Base-by-base conservation (phyloP, 2,888 invertebrate species). In the Drosophila suboccidentalis region DNA sequence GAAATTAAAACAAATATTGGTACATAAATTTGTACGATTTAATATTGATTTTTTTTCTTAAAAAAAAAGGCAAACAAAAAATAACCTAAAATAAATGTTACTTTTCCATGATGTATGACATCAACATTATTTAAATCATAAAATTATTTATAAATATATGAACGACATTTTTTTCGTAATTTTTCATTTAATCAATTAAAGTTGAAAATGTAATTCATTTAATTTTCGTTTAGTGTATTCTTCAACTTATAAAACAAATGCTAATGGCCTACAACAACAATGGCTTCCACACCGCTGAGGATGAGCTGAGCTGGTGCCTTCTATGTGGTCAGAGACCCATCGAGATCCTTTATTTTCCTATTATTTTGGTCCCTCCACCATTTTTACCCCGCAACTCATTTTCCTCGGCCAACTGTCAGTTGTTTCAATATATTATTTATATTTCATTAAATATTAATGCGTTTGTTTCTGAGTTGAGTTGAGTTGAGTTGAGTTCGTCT, bases 371-470 rank as follows among this genome's bases (percentile, higher is more conserved):
- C n/a, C n/a, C 11, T 10, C 11, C 39, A 5, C 26, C 32, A 1
- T 19, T 5, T 3, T 19, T 32, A 19, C 51, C 46, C 9, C 6
- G n/a, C 26, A 39, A 43, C 55, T 46, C 55, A 59, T 36, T 58
- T 54, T 46, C 47, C 63, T 46, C 61, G 49, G 53, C 43, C 79
- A 67, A 68, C 72, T 67, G 65, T 70, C 70, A 78, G 61, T 73
- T 62, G 46, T 44, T 66, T 59, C 64, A 64, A 82, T 82, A 66
- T 78, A 71, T 87, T 84, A 87, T 82, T 82, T 82, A 82, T 78
- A 75, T 82, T 82, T 81, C 85, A 87, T 82, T 78, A 84, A 84
- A 84, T 87, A 81, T 87, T 75, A 84, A 87, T 78, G 75, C 78
- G 65, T 78, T 78, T 81, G 86, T 70, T 63, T 58, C 61, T 29